phyloP scores from a whole-genome alignment of 2,888 invertebrate species.

The Drepanosiphum platanoidis region DNA sequence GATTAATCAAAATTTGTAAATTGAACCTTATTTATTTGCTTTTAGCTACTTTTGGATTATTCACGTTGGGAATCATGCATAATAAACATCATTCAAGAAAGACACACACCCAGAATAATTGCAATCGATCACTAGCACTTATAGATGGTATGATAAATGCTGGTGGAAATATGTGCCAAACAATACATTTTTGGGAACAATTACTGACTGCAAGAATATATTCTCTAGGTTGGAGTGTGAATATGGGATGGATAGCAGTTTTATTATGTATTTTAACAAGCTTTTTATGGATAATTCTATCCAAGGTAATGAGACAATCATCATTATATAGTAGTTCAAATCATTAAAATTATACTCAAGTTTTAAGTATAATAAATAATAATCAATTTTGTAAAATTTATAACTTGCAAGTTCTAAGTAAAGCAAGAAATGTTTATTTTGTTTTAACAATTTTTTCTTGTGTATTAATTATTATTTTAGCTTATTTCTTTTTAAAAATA shows the following conservation, averaged over 20 bases:
- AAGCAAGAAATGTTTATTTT: too few relatives aligned
- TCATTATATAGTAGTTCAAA: slow-evolving; percentile 67
- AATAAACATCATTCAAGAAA: slow-evolving; percentile 83
- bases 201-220: slow-evolving; percentile 74
- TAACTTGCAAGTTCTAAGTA: too few relatives aligned
- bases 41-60: slow-evolving; percentile 88
- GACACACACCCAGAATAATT: slow-evolving; percentile 66
- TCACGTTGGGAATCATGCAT: slow-evolving; percentile 91
- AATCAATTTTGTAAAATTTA: too few relatives aligned
- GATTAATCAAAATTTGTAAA: slow-evolving; percentile 2
- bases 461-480: background rate
- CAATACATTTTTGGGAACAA: slow-evolving; percentile 64
- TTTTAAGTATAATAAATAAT: background rate
- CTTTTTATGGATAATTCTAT: slow-evolving; percentile 85
- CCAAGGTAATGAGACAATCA: slow-evolving; percentile 90
- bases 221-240: slow-evolving; percentile 83
- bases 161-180: slow-evolving; percentile 51
- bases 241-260: slow-evolving; percentile 88
- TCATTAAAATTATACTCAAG: background rate
- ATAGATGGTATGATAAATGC: slow-evolving; percentile 56
- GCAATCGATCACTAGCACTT: slow-evolving; percentile 42
- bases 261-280: slow-evolving; percentile 84
- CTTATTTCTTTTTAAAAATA: background rate
- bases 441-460: too few relatives aligned
- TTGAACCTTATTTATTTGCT: slow-evolving; percentile 63